These are phyloP conservation scores for Malurus leucopterus DNA, from an alignment of 2,797 vertebrate species.

Conservation along the genomic window DNA sequence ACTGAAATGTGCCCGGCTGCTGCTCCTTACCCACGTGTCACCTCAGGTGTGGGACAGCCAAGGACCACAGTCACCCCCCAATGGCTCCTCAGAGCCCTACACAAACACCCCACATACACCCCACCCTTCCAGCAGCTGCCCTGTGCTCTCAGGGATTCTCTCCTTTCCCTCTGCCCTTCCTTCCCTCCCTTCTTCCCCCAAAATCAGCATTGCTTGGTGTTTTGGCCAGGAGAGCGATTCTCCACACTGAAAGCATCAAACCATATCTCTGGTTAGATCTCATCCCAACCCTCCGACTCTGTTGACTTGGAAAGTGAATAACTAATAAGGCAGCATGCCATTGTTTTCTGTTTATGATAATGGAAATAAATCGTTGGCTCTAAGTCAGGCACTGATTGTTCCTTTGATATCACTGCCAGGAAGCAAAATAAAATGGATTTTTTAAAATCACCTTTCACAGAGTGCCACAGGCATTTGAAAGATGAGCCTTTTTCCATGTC, in stretches of 20 bases:
- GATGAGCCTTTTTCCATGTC: constrained; percentile 40
- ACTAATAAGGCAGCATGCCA: constrained; percentile 45
- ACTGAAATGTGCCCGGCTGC: not conserved
- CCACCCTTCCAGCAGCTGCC: not conserved
- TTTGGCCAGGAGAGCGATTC: constrained; percentile 4
- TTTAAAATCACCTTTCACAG: constrained; percentile 47
- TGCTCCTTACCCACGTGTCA: not conserved
- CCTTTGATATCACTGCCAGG: constrained; percentile 68
- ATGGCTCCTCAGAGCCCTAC: not conserved
- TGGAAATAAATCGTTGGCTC: constrained; percentile 56
- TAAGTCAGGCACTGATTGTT: constrained; percentile 42
- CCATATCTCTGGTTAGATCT: constrained; percentile 47
- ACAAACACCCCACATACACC: not conserved
- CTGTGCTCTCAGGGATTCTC: not conserved
- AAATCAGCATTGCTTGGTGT: not conserved
- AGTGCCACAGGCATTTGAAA: constrained; percentile 43
- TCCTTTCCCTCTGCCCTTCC: not conserved
- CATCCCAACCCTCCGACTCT: not conserved
- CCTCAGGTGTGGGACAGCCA: not conserved
- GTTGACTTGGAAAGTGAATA: constrained; percentile 40
- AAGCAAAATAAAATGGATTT: constrained; percentile 55
- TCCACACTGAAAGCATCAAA: constrained; percentile 39
- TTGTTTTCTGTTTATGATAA: constrained; percentile 64
- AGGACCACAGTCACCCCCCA: not conserved
- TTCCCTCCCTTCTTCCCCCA: not conserved